Base-by-base conservation (phyloP, 2,888 invertebrate genomes). In the Phortica okadai region DNA sequence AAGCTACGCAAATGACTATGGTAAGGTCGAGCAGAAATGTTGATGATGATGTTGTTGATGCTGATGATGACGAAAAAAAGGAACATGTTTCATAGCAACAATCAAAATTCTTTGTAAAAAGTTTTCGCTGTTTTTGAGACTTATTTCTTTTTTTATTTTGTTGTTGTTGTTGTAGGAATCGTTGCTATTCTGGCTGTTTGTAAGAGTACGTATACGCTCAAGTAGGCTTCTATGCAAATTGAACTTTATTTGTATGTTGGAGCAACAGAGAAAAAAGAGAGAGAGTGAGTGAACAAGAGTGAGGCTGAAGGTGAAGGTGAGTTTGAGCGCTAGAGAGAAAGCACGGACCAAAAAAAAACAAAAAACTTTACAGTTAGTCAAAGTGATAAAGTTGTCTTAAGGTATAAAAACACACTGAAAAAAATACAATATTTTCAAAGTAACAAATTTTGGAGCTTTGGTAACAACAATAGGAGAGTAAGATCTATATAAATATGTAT, bases 91-190 rank as follows among this genome's bases (percentile, higher is more conserved):
- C 74, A 67, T 74, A 64, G 67, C 74, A 74, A 74, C 67, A 74
- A 74, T 74, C 74, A 67, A 74, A 74, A 74, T 74, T 67, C 67
- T 67, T 74, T 56, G 16, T 67, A 21, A 74, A 67, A 74, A 74
- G 44, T 67, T 74, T 62, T 25, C 10, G 6, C 21, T 0, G 10
- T 73, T 59, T 59, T 59, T 59, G n/a, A 10, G 45, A 45, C 45
- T 45, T 45, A 6, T 45, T 45, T 45, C 21, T 21, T 21, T 21
- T 56, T 14, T 56, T 11, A 11, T 8, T 59, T 59, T 59, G 21
- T 59, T 59, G 6, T 59, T 5, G 6, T 59, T 14, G 4, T 59
- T 59, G 59, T 59, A 7, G n/a, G 11, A n/a, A 4, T 59, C 21
- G 8, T 59, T 14, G 16, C 16, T 58, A n/a, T 58, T 58, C 11